Conservation (phyloP, 2,888 invertebrate genomes). For the Coleophora flavipennella region DNA sequence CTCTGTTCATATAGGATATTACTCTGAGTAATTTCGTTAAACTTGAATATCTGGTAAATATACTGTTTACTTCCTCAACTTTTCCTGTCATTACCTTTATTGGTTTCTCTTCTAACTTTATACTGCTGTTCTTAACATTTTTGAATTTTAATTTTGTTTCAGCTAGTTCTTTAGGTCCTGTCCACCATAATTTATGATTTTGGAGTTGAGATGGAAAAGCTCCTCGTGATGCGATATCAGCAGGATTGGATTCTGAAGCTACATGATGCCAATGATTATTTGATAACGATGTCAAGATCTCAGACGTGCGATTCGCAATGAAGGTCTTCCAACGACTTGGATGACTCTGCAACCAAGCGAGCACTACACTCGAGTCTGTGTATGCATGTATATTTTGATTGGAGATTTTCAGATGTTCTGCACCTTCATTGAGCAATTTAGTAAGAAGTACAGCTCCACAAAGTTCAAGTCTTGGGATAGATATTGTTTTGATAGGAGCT, state of each 20-base stretch:
- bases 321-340: too few species aligned
- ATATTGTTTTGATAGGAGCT: too few species aligned
- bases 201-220: constrained; percentile 1
- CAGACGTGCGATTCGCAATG: background rate
- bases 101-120: background rate
- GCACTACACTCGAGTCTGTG: too few species aligned
- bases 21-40: constrained; percentile 11
- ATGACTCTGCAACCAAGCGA: too few species aligned
- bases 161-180: constrained; percentile 8
- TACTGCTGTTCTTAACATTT: background rate
- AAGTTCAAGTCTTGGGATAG: too few species aligned
- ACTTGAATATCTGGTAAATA: constrained; percentile 11
- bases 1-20: constrained; percentile 9
- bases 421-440: too few species aligned
- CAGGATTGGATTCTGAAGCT: constrained; percentile 5
- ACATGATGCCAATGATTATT: constrained; percentile 3
- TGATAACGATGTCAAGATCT: constrained; percentile 1
- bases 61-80: constrained; percentile 1
- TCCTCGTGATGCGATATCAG: constrained; percentile 5
- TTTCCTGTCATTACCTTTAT: background rate
- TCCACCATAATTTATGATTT: constrained; percentile 11
- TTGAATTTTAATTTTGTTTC: background rate
- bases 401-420: too few species aligned
- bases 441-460: too few species aligned
- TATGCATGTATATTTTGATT: too few species aligned